phyloP scores from a whole-genome alignment of 2,113 vertebrate genomes.

The Tetrax tetrax region DNA sequence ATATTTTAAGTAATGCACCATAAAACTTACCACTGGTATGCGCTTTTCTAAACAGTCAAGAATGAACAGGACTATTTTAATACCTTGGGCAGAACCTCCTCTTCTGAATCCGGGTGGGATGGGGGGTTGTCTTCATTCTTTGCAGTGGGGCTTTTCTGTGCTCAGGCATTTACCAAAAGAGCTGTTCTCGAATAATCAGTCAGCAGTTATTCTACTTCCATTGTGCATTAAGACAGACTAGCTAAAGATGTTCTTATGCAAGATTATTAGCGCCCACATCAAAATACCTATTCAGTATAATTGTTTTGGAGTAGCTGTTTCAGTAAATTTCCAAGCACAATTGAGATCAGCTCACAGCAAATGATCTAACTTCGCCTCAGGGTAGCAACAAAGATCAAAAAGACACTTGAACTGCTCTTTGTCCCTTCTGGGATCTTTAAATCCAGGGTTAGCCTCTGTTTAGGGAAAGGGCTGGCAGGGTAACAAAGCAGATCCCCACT shows the following conservation, averaged over 20 bases:
- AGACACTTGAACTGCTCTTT: not conserved
- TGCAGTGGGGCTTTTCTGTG: not conserved
- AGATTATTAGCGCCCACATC: not conserved
- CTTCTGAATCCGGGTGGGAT: not conserved
- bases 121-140: not conserved
- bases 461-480: not conserved
- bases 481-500: not conserved
- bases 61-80: not conserved
- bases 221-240: not conserved
- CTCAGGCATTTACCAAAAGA: not conserved
- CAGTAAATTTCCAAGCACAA: conserved; percentile 3
- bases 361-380: not conserved
- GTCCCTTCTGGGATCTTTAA: not conserved
- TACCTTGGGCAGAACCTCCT: not conserved
- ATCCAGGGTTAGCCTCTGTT: not conserved
- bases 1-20: conserved; percentile 23
- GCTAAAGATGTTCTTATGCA: not conserved
- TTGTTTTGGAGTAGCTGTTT: not conserved
- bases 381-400: not conserved
- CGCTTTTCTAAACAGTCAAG: not conserved
- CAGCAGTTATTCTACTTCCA: not conserved
- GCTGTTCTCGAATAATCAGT: not conserved
- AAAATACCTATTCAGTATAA: not conserved
- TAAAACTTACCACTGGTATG: conserved; percentile 24
- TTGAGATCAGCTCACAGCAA: not conserved